Conservation (phyloP, 2,888 invertebrate species). For the Entomobrya multifasciata region DNA sequence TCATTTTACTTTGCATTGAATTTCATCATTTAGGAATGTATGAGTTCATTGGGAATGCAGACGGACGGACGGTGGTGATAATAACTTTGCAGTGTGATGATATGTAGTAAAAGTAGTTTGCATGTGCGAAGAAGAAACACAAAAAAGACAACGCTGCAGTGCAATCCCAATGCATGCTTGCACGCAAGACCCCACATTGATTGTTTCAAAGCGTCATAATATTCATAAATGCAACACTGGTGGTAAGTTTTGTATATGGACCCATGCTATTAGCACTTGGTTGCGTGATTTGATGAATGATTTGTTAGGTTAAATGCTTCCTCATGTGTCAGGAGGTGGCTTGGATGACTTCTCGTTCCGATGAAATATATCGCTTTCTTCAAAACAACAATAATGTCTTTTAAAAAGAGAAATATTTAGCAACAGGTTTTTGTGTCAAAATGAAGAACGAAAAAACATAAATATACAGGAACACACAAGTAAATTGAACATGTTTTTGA, state of each 20-base stretch:
- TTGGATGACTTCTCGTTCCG: constrained; percentile 60
- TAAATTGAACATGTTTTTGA: not conserved
- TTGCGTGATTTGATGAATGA: constrained; percentile 66
- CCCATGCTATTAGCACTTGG: constrained; percentile 53
- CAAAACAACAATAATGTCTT: not conserved
- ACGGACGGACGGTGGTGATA: not conserved
- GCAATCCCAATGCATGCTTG: not conserved
- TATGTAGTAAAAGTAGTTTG: constrained; percentile 30
- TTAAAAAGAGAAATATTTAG: not conserved
- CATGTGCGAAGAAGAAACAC: constrained; percentile 16
- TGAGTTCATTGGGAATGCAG: constrained; percentile 33
- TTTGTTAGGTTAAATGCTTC: constrained; percentile 67
- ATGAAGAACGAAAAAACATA: not conserved
- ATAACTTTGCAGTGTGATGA: constrained; percentile 5
- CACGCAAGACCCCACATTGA: constrained; percentile 62
- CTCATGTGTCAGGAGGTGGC: constrained; percentile 63
- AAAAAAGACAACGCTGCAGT: not conserved
- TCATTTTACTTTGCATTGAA: constrained; percentile 48
- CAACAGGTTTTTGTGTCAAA: not conserved
- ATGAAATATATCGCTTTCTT: constrained; percentile 50
- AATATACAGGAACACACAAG: not conserved
- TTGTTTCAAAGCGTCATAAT: constrained; percentile 2
- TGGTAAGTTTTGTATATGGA: constrained; percentile 1
- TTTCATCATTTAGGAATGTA: constrained; percentile 51
- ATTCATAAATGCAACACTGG: not conserved